A percentile compares a stretch with the other conserved stretches of the same genome.
phyloP scores from a whole-genome alignment of 2,113 vertebrate species.

The Centropristis striata region DNA sequence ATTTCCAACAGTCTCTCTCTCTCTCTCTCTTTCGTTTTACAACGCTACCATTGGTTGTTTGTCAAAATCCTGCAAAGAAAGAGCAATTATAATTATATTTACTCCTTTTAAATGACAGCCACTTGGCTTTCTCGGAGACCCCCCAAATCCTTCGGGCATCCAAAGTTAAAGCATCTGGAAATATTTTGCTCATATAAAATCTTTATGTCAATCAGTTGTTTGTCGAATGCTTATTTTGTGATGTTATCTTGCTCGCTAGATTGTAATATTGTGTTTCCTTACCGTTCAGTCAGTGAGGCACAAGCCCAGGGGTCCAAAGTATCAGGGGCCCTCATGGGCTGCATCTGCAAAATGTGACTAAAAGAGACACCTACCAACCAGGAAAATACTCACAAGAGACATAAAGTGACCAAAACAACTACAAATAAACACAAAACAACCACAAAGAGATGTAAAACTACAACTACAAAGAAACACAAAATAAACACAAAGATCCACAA shows the following conservation, averaged over 20 bases:
- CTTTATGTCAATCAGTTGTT: constrained; percentile 35
- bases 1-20: constrained; percentile 28
- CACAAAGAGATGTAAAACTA: no score
- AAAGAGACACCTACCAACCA: no score
- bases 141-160: constrained; percentile 32
- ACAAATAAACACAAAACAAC: no score
- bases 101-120: constrained; percentile 53
- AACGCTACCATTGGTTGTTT: constrained; percentile 46
- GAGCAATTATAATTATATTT: constrained; percentile 51
- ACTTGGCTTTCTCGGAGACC: constrained; percentile 32
- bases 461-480: no score
- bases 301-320: no score
- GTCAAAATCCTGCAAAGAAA: constrained; percentile 47
- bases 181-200: constrained; percentile 47
- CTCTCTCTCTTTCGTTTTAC: constrained; percentile 6
- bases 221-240: constrained; percentile 37
- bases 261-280: not conserved
- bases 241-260: constrained; percentile 31
- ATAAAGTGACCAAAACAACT: no score
- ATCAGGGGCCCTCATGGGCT: no score
- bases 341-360: no score
- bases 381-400: no score
- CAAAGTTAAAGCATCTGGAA: constrained; percentile 62
- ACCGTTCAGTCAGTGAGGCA: no score
- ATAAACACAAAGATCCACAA: no score